Evolutionary conservation across 2,797 vertebrate genomes (phyloP), one percentile per base, ranked within the genome.

Genomic region (Urocyon cinereoargenteus): DNA sequence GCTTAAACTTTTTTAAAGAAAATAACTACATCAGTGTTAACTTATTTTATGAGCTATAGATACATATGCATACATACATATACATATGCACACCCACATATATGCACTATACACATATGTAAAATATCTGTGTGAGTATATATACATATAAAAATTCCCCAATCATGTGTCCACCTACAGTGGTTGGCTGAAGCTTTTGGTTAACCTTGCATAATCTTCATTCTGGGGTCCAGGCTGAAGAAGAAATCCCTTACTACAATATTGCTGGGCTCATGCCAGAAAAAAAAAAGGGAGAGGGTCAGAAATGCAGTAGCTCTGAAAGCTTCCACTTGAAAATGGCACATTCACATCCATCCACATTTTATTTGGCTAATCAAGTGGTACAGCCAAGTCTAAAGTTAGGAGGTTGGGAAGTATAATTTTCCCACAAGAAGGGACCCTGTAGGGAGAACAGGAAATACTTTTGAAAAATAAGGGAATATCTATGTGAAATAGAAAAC

Each of bases 381-480:
- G 59, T 59, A 55, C 18, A 90, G 70, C 21, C 77, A 55, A 92
- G 59, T 24, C 24, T 75, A 66, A 79, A 82, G 34, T 70, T 34
- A 66, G 59, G 77, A 62, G 26, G 26, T 7, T 78, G 11, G 28
- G 18, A 87, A 64, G n/a, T 28, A 59, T 59, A 73, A 36, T 94
- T 96, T 95, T 92, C 86, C 81, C 53, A 91, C 1, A 92, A 77
- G 40, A 59, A 26, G 64, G 19, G 34, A 64, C 10, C 36, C 45
- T 31, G 18, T 22, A 90, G 26, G 51, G 59, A 88, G 72, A 55
- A 90, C 19, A 72, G 55, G 31, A 91, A 70, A 70, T 51, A 34
- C 10, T 84, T 90, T 64, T 73, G 55, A 59, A 94, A 93, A 97
- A 70, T 75, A 55, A 83, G 16, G 75, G 78, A 88, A 95, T 21